Base-by-base conservation (phyloP, 1,140 invertebrate species). In the Cephus cinctus region DNA sequence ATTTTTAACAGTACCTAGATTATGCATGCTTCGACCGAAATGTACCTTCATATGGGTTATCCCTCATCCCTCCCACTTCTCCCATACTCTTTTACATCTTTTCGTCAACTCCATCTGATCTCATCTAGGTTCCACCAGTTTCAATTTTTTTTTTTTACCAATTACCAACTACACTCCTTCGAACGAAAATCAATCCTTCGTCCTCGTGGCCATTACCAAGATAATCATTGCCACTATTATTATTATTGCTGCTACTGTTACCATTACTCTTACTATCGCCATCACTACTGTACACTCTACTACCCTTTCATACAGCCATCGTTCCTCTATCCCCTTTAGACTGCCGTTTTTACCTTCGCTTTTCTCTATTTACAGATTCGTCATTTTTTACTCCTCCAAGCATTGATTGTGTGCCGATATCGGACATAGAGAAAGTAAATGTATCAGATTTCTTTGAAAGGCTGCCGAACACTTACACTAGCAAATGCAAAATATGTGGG, bases 401-500 rank as follows among this genome's bases (percentile, higher is more conserved):
- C 56, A 55, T 58, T 59, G 62, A 68, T 56, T 64, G 49, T 57
- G 56, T 56, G 63, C 61, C 65, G 56, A 43, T 69, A 54, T 53
- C 54, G 54, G 59, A 59, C 50, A 56, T 62, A 54, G 59, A 68
- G 56, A 62, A 50, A 57, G 57, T 67, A 55, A 67, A 65, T 52
- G 42, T 67, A 20, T 69, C 62, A 34, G 54, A 67, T 46, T 72
- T 57, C 67, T 69, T 67, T 42, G 58, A 59, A 51, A 72, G 62
- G 50, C 32, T 67, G 34, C 60, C 66, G 18, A 56, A 67, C 40
- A 59, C 56, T n/a, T 62, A 59, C 43, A 59, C 57, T 54, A 78
- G 78, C 66, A 67, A 75, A 43, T 84, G 83, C 68, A 77, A 73
- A 56, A 69, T 81, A 41, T 88, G 86, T 68, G 84, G 84, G 44